Evolutionary conservation across 2,113 vertebrate genomes (phyloP), one percentile per base, ranked within the genome.

Genomic region (Odobenus rosmarus): DNA sequence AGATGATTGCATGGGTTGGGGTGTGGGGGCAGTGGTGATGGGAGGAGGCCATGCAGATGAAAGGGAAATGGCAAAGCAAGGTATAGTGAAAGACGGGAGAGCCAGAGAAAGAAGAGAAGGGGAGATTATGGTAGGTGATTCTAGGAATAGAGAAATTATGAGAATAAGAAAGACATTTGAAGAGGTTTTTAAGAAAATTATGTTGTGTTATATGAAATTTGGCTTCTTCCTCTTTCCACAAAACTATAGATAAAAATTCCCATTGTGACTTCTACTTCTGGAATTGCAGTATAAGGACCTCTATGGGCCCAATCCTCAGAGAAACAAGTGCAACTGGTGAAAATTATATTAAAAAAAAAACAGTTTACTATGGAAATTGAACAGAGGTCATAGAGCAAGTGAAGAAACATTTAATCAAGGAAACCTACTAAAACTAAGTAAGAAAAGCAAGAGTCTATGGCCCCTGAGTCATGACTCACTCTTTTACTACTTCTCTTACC

Each of bases 101-200:
- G 33, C 59, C 14, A 67, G 62, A 86, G 13, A 67, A 67, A 85
- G 81, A 62, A 62, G 10, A 46, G 21, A 36, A 64, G 36, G 51
- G 10, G 16, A 5, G 14, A 53, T 16, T 12, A 14, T 19, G 0
- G 6, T 33, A 64, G 23, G 49, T 33, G 9, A 49, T 10, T 2
- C 11, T 28, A 61, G 23, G 42, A 61, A 79, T 36, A 46, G 23
- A 79, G 46, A 49, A 36, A 7, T 36, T 49, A 39, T 13, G 59
- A 53, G 33, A 36, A 64, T 33, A 90, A 49, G 23, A 64, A 80
- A 90, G 42, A 36, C 14, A 39, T 51, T 64, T 62, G 23, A 62
- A 62, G 31, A 62, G 72, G 42, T 33, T 51, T 77, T 64, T 14
- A 79, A 79, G 88, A 64, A 28, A 90, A 64, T 28, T 53, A 0